A percentile compares a stretch with the other conserved stretches of the same genome.
phyloP scores from a whole-genome alignment of 2,888 invertebrate species.

The Alsophila aescularia region DNA sequence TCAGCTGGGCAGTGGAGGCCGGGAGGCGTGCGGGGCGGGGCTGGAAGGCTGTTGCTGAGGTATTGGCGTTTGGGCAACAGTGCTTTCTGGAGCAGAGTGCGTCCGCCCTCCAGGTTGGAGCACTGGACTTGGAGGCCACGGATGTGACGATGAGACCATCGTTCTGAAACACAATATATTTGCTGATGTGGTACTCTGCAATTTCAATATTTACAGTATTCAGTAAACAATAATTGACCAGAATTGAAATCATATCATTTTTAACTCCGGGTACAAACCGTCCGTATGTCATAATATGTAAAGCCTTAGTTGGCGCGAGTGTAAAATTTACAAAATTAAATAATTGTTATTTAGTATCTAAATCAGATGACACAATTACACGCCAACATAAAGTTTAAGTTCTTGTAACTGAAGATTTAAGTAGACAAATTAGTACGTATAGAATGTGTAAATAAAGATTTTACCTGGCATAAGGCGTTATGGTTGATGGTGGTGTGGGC shows the following conservation, averaged over 20 bases:
- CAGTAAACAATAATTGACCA: no score
- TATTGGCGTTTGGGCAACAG: slow-evolving; percentile 74
- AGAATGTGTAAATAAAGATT: background rate
- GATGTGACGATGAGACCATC: slow-evolving; percentile 86
- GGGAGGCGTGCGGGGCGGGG: slow-evolving; percentile 66
- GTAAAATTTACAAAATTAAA: no score
- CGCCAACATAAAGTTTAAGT: no score
- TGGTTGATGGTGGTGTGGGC: slow-evolving; percentile 79
- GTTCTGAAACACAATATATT: slow-evolving; percentile 71
- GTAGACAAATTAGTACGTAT: no score
- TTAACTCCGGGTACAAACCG: no score
- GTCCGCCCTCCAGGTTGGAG: slow-evolving; percentile 89
- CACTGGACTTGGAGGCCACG: slow-evolving; percentile 92
- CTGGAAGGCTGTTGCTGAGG: slow-evolving; percentile 76
- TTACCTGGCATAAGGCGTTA: slow-evolving; percentile 86
- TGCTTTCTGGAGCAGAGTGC: slow-evolving; percentile 89
- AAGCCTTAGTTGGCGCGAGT: no score
- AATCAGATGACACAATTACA: no score
- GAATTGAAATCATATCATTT: no score
- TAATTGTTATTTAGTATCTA: no score
- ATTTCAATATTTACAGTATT: no score
- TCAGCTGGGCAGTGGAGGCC: slow-evolving; percentile 83
- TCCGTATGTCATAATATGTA: no score
- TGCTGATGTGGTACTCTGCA: background rate
- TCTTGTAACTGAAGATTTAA: background rate